A percentile compares a stretch with the other conserved stretches of the same genome.
Conservation (phyloP, 1,140 invertebrate genomes). For the Paraescarpia echinospica region DNA sequence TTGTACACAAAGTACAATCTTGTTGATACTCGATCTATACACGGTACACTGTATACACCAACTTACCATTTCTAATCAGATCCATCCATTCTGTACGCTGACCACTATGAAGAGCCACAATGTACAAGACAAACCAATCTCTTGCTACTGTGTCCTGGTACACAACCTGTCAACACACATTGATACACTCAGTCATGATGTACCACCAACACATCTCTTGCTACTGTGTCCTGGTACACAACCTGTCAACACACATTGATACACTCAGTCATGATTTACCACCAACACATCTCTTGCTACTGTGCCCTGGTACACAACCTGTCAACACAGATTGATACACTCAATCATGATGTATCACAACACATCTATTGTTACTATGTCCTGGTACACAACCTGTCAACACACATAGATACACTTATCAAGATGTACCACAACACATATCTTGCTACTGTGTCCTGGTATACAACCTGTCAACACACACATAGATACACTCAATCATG, state of each 20-base stretch:
- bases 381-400: constrained; percentile 24
- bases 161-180: not conserved
- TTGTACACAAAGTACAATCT: too few species aligned
- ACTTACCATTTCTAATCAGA: constrained; percentile 72
- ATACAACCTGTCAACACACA: not conserved
- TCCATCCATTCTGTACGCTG: constrained; percentile 77
- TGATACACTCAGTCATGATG: not conserved
- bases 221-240: constrained; percentile 14
- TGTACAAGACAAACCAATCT: constrained; percentile 70
- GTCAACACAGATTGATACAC: not conserved
- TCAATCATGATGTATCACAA: too few species aligned
- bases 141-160: not conserved
- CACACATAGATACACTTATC: too few species aligned
- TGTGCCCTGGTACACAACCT: not conserved
- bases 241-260: constrained; percentile 18
- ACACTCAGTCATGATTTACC: too few species aligned
- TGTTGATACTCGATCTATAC: not conserved
- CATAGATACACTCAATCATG: too few species aligned
- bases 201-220: not conserved
- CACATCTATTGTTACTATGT: not conserved
- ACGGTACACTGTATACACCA: not conserved
- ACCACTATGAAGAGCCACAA: constrained; percentile 70
- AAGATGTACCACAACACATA: too few species aligned
- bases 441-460: too few species aligned
- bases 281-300: too few species aligned